Base-by-base conservation (phyloP, 2,113 vertebrate species). In the Melospiza melodia region DNA sequence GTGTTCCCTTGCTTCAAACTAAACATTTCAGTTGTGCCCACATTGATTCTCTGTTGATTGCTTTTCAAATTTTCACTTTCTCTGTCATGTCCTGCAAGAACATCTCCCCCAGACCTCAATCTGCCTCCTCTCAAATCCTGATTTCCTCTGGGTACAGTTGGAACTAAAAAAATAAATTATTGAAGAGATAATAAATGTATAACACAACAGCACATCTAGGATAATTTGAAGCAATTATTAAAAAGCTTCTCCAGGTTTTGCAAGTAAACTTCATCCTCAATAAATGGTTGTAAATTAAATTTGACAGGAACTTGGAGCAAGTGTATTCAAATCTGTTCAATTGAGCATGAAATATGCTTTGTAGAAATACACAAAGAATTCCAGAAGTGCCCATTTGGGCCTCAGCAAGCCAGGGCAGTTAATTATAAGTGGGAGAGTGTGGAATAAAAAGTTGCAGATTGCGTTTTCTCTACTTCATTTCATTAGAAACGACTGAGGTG, bases 311-410 rank as follows among this genome's bases (percentile, higher is more conserved):
- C 81, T 96, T 95, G 82, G 80, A 85, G 81, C 84, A 93, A 96
- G 92, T 59, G 92, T 95, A 93, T 97, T 97, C 94, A 95, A 94
- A 97, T 97, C 71, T 95, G 92, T 44, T 97, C 95, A 95, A 95
- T 91, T 96, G 95, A 95, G 95, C 87, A 15, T 89, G 82, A 97
- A 94, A 97, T 87, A 88, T 69, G 89, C 91, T 91, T 95, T 95
- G 92, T 94, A 88, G 79, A 68, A 95, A 89, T 92, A 74, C 69
- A 94, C 81, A 95, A 84, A 92, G 95, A 89, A 84, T 96, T 96
- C 87, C 88, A 96, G 61, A 89, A 96, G 96, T 92, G 92, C 89
- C 91, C 0, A 1, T 91, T 91, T 74, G 86, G 93, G 91, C 96
- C 91, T 94, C 95, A 80, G 74, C 84, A 87, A 91, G 91, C 76